Evolutionary conservation across 2,797 vertebrate species (phyloP).

Genomic region (Mormyrus proboscirostris): DNA sequence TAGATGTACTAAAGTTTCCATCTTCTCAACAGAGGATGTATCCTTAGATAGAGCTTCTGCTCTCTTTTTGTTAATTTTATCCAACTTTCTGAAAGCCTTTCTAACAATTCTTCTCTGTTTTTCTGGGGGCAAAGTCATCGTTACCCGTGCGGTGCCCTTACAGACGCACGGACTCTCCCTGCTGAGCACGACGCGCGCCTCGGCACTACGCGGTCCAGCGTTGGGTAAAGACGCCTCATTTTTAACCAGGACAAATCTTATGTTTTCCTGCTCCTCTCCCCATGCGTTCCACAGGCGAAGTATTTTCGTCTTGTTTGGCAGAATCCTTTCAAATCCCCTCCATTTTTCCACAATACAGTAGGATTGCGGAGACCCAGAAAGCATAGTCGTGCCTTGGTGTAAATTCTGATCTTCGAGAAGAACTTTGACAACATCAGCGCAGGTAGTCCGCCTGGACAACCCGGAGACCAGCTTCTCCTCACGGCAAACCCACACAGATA

Average conservation of each 20-base stretch:
- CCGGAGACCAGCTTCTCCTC: constrained; percentile 94
- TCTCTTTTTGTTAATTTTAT: constrained; percentile 82
- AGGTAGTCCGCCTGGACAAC: constrained; percentile 82
- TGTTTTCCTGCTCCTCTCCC: constrained; percentile 87
- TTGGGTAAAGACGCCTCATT: constrained; percentile 84
- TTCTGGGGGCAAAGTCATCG: constrained; percentile 67
- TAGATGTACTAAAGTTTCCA: constrained; percentile 93
- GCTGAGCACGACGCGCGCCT: constrained; percentile 86
- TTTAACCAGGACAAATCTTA: constrained; percentile 87
- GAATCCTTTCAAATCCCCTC: constrained; percentile 86
- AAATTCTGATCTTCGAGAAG: constrained; percentile 79
- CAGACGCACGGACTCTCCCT: constrained; percentile 65
- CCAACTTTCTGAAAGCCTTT: constrained; percentile 92
- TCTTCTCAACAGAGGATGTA: constrained; percentile 67
- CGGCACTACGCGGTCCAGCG: constrained; percentile 82
- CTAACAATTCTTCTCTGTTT: constrained; percentile 84
- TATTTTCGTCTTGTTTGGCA: constrained; percentile 89
- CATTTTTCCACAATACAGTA: constrained; percentile 97
- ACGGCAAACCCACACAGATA: constrained; percentile 93
- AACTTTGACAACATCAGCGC: constrained; percentile 83
- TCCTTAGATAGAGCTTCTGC: constrained; percentile 58
- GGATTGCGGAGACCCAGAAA: constrained; percentile 72
- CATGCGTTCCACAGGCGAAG: constrained; percentile 87
- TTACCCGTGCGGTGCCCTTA: constrained; percentile 45
- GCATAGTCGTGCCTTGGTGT: constrained; percentile 62